Percentiles rank a stretch among this genome's conserved stretches.
phyloP scores from a whole-genome alignment of 2,113 vertebrate species.

The Bettongia penicillata region DNA sequence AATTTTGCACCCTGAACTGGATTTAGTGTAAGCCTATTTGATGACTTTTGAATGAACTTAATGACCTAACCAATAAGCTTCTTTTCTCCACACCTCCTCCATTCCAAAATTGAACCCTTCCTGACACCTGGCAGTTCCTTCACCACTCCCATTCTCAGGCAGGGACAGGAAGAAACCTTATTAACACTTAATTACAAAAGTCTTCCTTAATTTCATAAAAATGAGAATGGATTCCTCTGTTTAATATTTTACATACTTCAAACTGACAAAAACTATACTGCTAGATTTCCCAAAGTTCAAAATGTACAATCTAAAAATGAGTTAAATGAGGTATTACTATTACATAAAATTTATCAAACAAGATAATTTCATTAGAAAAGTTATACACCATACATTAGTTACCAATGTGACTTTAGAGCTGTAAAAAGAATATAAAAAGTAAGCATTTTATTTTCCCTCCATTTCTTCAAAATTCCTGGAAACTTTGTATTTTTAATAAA shows the following conservation, averaged over 20 bases:
- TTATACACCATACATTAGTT: neutral
- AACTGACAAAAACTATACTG: neutral
- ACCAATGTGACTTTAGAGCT: neutral
- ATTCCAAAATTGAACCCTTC: neutral
- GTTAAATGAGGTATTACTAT: neutral
- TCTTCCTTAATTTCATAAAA: neutral
- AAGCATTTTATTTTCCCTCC: neutral
- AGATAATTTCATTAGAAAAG: conserved; percentile 1
- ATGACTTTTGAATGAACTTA: neutral
- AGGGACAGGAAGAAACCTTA: neutral
- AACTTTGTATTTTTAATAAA: conserved; percentile 38
- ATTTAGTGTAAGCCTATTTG: neutral
- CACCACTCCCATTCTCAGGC: neutral
- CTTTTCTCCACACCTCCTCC: neutral
- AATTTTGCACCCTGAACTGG: neutral
- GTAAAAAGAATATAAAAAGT: too few relatives aligned
- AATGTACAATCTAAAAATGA: neutral
- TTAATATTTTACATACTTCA: neutral
- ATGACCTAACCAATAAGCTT: neutral
- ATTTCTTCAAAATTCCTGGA: neutral
- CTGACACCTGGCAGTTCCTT: neutral
- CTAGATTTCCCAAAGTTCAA: neutral
- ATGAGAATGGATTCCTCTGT: neutral
- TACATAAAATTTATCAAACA: too few relatives aligned
- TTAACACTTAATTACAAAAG: neutral